phyloP scores from a whole-genome alignment of 2,888 invertebrate species.

The Lasiommata megera region DNA sequence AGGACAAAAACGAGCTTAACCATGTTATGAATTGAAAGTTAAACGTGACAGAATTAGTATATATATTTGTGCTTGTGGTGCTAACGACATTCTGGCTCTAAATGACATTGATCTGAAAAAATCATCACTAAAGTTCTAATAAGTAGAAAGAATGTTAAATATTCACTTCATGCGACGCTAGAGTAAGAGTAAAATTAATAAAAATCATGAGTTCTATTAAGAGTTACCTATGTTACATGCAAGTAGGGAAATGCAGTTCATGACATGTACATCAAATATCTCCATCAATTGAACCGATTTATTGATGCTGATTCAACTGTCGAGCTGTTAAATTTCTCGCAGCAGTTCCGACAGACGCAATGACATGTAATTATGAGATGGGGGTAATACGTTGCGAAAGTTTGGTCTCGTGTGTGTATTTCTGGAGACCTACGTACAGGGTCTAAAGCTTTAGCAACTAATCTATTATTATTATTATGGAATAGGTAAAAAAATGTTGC shows the following conservation, averaged over 20 bases:
- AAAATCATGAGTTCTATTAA: neutral
- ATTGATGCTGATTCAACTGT: no score
- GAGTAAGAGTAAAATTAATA: neutral
- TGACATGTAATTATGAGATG: neutral
- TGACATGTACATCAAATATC: neutral
- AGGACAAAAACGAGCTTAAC: neutral
- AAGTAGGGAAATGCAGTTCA: neutral
- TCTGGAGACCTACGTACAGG: neutral
- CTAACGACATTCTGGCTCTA: neutral
- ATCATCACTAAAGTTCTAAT: neutral
- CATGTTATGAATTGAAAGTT: neutral
- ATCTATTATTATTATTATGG: neutral
- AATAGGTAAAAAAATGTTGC: neutral
- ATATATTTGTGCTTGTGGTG: neutral
- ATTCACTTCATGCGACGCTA: neutral
- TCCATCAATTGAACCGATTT: neutral
- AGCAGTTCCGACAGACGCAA: neutral
- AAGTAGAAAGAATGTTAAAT: neutral
- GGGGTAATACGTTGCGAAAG: neutral
- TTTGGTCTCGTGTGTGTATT: neutral
- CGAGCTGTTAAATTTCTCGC: neutral
- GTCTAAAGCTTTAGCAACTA: neutral
- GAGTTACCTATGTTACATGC: neutral
- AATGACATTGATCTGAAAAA: neutral
- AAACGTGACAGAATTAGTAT: neutral